Percentiles rank a stretch among this genome's conserved stretches.
Evolutionary conservation across 1,140 invertebrate genomes (phyloP).

Genomic region (Drosophila kurseongensis): DNA sequence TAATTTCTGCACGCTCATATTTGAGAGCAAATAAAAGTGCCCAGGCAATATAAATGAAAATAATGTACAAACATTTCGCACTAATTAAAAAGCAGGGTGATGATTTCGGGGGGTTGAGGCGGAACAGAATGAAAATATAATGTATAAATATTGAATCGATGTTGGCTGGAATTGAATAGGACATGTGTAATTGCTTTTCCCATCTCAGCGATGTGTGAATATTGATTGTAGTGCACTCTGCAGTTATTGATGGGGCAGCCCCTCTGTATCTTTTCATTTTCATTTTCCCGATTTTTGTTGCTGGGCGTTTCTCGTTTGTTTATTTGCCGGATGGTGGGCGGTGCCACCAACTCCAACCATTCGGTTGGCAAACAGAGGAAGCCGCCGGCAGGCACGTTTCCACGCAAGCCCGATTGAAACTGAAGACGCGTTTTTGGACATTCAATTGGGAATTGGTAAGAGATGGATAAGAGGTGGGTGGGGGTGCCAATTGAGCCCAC

Average conservation of each 20-base stretch:
- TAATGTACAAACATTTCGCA: conserved; percentile 77
- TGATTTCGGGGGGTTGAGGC: background rate
- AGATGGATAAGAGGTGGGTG: conserved; percentile 3
- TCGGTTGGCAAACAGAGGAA: conserved; percentile 67
- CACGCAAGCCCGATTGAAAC: conserved; percentile 61
- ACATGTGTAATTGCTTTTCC: conserved; percentile 79
- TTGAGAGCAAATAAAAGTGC: conserved; percentile 65
- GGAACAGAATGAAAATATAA: conserved; percentile 45
- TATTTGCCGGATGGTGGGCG: conserved; percentile 25
- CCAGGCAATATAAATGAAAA: conserved; percentile 63
- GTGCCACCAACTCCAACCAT: conserved; percentile 36
- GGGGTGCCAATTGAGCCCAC: conserved; percentile 5
- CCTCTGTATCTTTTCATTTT: conserved; percentile 13
- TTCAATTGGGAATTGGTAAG: conserved; percentile 43
- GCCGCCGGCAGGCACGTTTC: conserved; percentile 56
- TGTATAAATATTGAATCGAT: conserved; percentile 59
- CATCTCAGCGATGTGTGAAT: conserved; percentile 39
- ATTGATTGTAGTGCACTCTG: conserved; percentile 33
- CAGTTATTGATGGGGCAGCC: conserved; percentile 24
- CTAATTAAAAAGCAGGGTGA: conserved; percentile 67
- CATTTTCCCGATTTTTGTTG: conserved; percentile 7
- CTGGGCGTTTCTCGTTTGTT: conserved; percentile 28
- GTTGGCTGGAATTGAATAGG: conserved; percentile 40
- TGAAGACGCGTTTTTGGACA: conserved; percentile 71
- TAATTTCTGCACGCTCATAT: conserved; percentile 52